Conservation (phyloP, 2,888 invertebrate genomes). For the Antitype chi region DNA sequence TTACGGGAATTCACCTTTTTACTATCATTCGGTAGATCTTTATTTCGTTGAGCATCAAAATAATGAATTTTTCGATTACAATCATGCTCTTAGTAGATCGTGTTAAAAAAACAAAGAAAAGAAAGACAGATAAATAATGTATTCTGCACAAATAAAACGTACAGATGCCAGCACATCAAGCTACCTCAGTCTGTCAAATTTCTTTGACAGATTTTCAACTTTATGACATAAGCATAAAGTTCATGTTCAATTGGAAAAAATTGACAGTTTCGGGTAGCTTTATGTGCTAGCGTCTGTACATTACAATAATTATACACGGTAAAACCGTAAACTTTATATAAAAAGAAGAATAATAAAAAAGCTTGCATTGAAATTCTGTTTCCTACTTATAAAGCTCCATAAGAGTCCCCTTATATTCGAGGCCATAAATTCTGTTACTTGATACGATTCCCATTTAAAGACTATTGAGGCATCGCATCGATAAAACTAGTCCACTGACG, state of each 20-base stretch:
- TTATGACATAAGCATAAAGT: too few species aligned
- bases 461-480: slow-evolving; percentile 36
- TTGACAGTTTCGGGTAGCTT: too few species aligned
- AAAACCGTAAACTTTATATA: background rate
- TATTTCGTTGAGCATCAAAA: background rate
- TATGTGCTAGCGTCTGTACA: too few species aligned
- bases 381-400: background rate
- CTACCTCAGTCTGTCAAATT: too few species aligned
- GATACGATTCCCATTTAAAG: slow-evolving; percentile 53
- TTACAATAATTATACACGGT: background rate
- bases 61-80: background rate
- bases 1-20: background rate
- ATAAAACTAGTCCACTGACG: slow-evolving; percentile 65
- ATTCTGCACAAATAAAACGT: background rate
- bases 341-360: background rate
- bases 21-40: background rate
- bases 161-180: too few species aligned
- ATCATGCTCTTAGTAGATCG: background rate
- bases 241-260: too few species aligned
- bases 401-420: slow-evolving; percentile 11
- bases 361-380: background rate
- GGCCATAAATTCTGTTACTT: slow-evolving; percentile 49
- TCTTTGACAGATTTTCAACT: too few species aligned
- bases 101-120: background rate
- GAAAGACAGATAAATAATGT: background rate